phyloP scores from a whole-genome alignment of 2,113 vertebrate species.

The Chiloscyllium plagiosum region DNA sequence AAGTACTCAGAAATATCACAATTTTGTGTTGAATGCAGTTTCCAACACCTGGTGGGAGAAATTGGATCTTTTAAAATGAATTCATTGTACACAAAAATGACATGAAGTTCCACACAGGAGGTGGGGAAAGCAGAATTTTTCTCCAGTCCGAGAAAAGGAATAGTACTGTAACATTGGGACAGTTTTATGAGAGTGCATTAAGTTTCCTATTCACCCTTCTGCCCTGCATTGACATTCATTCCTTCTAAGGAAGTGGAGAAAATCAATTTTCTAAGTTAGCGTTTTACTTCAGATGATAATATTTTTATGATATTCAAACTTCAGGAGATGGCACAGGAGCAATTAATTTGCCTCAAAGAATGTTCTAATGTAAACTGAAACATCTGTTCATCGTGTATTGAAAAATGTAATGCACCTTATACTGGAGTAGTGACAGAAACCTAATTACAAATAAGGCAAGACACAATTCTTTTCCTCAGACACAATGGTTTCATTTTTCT shows the following conservation, averaged over 20 bases:
- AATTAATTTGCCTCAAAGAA: neutral
- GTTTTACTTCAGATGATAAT: neutral
- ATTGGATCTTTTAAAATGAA: neutral
- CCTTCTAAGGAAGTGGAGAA: slow-evolving; percentile 14
- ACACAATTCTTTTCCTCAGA: neutral
- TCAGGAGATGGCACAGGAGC: neutral
- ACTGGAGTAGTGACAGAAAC: neutral
- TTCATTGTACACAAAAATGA: neutral
- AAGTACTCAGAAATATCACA: neutral
- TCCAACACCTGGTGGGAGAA: neutral
- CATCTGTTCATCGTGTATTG: neutral
- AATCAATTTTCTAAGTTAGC: slow-evolving; percentile 6
- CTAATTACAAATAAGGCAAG: neutral
- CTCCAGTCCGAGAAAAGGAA: neutral
- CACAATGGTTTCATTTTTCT: neutral
- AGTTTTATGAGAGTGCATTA: neutral
- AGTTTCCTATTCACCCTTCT: neutral
- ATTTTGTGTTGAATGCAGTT: neutral
- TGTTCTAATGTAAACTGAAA: neutral
- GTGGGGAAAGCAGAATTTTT: neutral
- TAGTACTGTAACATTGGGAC: neutral
- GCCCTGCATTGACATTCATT: neutral
- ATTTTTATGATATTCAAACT: neutral
- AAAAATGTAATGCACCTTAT: neutral
- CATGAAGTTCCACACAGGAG: neutral